Base-by-base conservation (phyloP, 1,140 invertebrate genomes). In the Danaus melanippus region DNA sequence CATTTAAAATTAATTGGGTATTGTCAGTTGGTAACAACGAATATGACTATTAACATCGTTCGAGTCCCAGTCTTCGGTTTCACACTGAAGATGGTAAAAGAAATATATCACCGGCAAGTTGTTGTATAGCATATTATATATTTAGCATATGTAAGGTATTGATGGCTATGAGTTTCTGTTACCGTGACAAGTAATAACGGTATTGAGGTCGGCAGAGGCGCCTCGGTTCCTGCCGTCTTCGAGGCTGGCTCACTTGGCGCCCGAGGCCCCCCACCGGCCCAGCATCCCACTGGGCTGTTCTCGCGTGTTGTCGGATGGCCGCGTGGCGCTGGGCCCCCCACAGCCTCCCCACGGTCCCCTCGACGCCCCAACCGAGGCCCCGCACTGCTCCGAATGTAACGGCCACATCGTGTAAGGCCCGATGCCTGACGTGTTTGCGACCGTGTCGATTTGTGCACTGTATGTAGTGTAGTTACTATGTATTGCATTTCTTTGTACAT, bases 401-500 rank as follows among this genome's bases (percentile, higher is more conserved):
- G 88, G 90, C 72, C 88, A 90, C 77, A 93, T 94, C 80, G 91
- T 93, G 93, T 94, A 93, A 94, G 90, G 72, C 67, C 64, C 66
- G 71, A 74, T 80, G 82, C 76, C 90, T 83, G 73, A 84, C 79
- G 74, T 77, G 82, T 79, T 83, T 86, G 85, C 86, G 73, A 81
- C 81, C 83, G 80, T 83, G 83, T 84, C 80, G 79, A 78, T 68
- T 68, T 80, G 74, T 85, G 70, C 66, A 64, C 56, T 78, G 71
- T 68, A 67, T 74, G 53, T 67, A 66, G 64, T 72, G 65, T 67
- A 66, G 69, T 69, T 64, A 52, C 46, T 48, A 45, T 58, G 50
- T 66, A 10, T 6, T 9, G 45, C 45, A 10, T 46, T n/a, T 47
- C 1, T 17, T 47, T 9, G 10, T 10, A 47, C 15, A 6, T 67